phyloP scores from a whole-genome alignment of 1,140 invertebrate species.

The Anoplophora glabripennis region DNA sequence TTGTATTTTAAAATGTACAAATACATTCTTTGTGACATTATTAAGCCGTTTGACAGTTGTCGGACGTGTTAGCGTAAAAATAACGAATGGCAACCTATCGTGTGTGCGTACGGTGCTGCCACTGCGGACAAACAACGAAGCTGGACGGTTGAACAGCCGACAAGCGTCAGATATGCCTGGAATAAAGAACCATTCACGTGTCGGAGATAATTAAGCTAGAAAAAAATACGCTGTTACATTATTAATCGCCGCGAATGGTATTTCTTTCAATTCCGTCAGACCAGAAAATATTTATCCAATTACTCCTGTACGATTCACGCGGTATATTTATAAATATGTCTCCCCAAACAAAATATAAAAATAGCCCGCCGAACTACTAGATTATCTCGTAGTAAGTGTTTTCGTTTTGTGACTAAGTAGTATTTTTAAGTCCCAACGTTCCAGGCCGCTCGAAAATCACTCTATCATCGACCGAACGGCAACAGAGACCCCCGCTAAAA shows the following conservation, averaged over 20 bases:
- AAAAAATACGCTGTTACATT: not conserved
- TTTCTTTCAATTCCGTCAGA: conserved; percentile 9
- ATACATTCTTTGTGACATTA: no score
- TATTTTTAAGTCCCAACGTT: conserved; percentile 7
- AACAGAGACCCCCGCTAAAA: conserved; percentile 7
- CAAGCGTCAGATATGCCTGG: no score
- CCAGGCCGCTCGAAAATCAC: not conserved
- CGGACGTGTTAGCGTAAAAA: no score
- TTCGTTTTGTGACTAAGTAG: conserved; percentile 7
- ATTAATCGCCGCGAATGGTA: not conserved
- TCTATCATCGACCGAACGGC: conserved; percentile 20
- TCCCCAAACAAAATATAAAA: conserved; percentile 10
- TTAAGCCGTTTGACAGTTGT: no score
- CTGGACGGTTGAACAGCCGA: no score
- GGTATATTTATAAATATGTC: conserved; percentile 12
- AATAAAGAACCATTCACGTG: no score
- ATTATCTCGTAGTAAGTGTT: conserved; percentile 7
- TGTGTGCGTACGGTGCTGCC: no score
- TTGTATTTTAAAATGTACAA: no score
- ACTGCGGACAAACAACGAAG: no score
- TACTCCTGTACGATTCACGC: conserved; percentile 1
- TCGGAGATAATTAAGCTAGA: not conserved
- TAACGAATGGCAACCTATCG: no score
- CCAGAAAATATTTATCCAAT: conserved; percentile 12
- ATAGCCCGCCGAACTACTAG: conserved; percentile 10